These are phyloP conservation scores for Kryptopterus vitreolus DNA, from an alignment of 2,797 vertebrate genomes.

Conservation along the genomic window DNA sequence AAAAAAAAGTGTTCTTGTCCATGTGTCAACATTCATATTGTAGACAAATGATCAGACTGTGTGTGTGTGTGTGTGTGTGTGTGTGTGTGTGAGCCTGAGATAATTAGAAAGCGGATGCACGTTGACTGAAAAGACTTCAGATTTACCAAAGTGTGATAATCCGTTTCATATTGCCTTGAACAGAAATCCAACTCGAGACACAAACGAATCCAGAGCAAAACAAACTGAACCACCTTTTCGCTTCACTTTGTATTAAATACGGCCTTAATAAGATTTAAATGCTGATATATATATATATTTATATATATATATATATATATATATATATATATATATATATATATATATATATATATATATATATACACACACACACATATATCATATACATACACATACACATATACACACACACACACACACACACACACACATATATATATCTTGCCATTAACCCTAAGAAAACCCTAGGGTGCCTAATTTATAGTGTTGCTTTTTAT, in stretches of 20 bases:
- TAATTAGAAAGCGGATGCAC: slow-evolving; percentile 47
- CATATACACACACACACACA: no score
- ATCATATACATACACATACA: no score
- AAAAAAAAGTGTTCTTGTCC: not conserved
- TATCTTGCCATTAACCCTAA: slow-evolving; percentile 65
- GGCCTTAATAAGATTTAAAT: slow-evolving; percentile 41
- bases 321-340: no score
- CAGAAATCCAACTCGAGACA: slow-evolving; percentile 52
- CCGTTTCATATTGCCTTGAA: slow-evolving; percentile 49
- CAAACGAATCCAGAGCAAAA: slow-evolving; percentile 59
- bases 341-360: no score
- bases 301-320: no score
- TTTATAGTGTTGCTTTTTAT: slow-evolving; percentile 75
- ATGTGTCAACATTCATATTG: slow-evolving; percentile 34
- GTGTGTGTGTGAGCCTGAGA: slow-evolving; percentile 42
- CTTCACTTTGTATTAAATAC: not conserved
- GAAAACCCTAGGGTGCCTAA: slow-evolving; percentile 62
- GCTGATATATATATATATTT: slow-evolving; percentile 52
- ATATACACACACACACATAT: no score
- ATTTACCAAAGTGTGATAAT: slow-evolving; percentile 49
- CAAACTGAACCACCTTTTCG: slow-evolving; percentile 44
- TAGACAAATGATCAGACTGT: slow-evolving; percentile 39
- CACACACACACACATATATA: no score
- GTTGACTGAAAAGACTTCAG: slow-evolving; percentile 47
- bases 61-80: not conserved